Evolutionary conservation across 2,797 vertebrate species (phyloP).

Genomic region (Perodicticus potto): DNA sequence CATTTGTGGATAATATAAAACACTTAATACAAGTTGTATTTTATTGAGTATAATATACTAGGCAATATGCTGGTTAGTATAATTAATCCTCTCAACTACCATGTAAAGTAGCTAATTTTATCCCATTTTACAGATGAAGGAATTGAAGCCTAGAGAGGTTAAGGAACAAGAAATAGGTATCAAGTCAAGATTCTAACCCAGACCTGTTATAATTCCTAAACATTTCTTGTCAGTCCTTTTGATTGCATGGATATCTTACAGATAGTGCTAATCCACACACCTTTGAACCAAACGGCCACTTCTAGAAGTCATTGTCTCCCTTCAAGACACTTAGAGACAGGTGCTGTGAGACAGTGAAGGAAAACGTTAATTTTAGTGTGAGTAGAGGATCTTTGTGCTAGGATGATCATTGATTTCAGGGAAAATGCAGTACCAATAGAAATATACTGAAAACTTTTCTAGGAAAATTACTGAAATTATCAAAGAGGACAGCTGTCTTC

Average conservation of each 20-base stretch:
- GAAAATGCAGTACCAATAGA: neutral
- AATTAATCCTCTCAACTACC: constrained; percentile 11
- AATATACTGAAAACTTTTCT: constrained; percentile 31
- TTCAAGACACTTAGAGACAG: neutral
- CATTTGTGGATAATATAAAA: constrained; percentile 24
- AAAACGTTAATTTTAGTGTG: constrained; percentile 24
- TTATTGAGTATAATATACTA: neutral
- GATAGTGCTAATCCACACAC: neutral
- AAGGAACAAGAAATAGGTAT: constrained; percentile 30
- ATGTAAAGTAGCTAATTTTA: neutral
- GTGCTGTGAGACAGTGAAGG: constrained; percentile 3
- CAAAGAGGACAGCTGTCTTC: constrained; percentile 34
- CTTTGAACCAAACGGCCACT: constrained; percentile 22
- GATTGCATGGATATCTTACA: neutral
- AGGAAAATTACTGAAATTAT: constrained; percentile 54
- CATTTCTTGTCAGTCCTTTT: neutral
- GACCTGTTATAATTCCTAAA: neutral
- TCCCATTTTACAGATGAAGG: neutral
- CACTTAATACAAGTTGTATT: constrained; percentile 25
- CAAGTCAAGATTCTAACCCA: constrained; percentile 8
- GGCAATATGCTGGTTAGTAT: neutral
- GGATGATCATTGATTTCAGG: constrained; percentile 14
- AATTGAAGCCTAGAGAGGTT: neutral
- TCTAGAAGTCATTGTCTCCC: neutral
- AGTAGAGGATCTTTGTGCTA: constrained; percentile 43